Conservation (phyloP, 2,113 vertebrate genomes). For the Microcebus griseorufus region DNA sequence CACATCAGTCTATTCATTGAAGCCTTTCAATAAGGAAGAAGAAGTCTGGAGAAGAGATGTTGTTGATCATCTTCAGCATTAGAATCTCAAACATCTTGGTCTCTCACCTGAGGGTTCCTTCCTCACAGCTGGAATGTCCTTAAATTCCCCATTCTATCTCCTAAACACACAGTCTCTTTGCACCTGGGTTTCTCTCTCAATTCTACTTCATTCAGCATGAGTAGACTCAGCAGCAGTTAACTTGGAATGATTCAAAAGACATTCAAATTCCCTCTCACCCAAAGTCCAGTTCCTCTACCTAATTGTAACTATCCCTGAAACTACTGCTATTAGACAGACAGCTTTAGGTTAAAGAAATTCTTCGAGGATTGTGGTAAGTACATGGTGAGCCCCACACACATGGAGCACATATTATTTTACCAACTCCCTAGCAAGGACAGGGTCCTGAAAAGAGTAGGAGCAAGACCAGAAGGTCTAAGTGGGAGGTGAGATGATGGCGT, state of each 20-base stretch:
- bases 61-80: not conserved
- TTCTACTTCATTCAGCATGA: not conserved
- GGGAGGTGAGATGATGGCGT: not conserved
- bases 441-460: not conserved
- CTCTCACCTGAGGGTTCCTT: not conserved
- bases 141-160: not conserved
- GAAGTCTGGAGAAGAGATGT: not conserved
- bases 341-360: not conserved
- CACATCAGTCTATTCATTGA: not conserved
- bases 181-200: not conserved
- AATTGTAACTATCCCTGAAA: not conserved
- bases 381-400: not conserved
- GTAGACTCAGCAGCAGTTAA: not conserved
- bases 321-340: not conserved
- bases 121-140: not conserved
- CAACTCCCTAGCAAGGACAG: not conserved
- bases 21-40: not conserved
- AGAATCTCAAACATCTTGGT: not conserved
- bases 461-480: not conserved
- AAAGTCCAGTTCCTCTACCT: not conserved
- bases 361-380: not conserved
- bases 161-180: not conserved
- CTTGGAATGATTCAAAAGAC: not conserved
- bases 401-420: not conserved
- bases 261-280: not conserved